These are phyloP conservation scores for Scaeva pyrastri DNA, from an alignment of 2,888 invertebrate genomes.

Conservation along the genomic window DNA sequence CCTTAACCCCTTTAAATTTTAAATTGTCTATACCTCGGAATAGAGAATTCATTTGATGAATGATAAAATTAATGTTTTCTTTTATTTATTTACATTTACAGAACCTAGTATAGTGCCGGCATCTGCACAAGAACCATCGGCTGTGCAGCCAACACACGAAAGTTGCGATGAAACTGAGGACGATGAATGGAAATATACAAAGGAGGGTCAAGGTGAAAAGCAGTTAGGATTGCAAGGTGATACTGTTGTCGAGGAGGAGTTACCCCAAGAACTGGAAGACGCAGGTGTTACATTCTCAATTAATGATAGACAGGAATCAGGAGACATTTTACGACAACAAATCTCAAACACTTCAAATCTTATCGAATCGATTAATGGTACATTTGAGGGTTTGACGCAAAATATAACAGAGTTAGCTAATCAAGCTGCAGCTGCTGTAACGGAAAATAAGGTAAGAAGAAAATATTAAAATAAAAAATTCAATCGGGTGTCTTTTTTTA, in stretches of 20 bases:
- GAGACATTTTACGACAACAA: slow-evolving; percentile 45
- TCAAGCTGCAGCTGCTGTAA: slow-evolving; percentile 33
- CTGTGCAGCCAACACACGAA: slow-evolving; percentile 64
- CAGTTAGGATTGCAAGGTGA: slow-evolving; percentile 72
- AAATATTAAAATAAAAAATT: too few relatives aligned
- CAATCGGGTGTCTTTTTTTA: too few relatives aligned
- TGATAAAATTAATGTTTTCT: slow-evolving; percentile 7
- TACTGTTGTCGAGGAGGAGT: slow-evolving; percentile 64
- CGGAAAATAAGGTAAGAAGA: slow-evolving; percentile 28
- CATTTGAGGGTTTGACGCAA: slow-evolving; percentile 52
- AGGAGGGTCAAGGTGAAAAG: slow-evolving; percentile 86
- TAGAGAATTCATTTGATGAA: slow-evolving; percentile 18
- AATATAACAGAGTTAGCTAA: slow-evolving; percentile 60
- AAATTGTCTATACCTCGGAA: not conserved
- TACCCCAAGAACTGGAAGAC: slow-evolving; percentile 47
- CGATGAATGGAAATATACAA: slow-evolving; percentile 95
- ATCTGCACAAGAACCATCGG: slow-evolving; percentile 63
- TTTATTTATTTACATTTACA: slow-evolving; percentile 38
- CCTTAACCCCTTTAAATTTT: not conserved
- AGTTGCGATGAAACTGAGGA: slow-evolving; percentile 83
- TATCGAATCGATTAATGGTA: slow-evolving; percentile 52
- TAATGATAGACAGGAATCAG: slow-evolving; percentile 32
- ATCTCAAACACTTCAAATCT: slow-evolving; percentile 45
- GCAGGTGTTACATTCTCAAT: slow-evolving; percentile 21
- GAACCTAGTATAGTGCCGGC: slow-evolving; percentile 49